A percentile compares a stretch with the other conserved stretches of the same genome.
Conservation (phyloP, 2,797 vertebrate genomes). For the Thamnophis elegans region DNA sequence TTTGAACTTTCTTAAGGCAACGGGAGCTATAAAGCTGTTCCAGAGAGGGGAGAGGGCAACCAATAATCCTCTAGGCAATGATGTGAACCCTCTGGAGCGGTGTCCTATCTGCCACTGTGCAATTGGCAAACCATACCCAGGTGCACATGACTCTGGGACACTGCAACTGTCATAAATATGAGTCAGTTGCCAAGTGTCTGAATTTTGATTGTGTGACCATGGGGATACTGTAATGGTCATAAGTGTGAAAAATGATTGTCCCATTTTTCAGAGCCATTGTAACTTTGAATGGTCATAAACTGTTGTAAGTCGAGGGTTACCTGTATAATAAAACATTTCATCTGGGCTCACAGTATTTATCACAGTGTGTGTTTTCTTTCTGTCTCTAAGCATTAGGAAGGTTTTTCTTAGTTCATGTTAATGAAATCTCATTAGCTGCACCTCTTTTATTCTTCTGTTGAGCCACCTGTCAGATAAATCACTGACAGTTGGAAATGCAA, state of each 20-base stretch:
- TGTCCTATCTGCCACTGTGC: too few species aligned
- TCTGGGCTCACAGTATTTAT: background rate
- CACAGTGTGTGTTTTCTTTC: background rate
- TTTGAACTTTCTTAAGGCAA: too few species aligned
- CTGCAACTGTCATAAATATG: background rate
- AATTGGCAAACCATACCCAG: too few species aligned
- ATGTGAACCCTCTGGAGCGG: too few species aligned
- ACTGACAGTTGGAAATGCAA: constrained; percentile 10
- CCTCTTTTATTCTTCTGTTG: constrained; percentile 2
- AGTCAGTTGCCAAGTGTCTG: background rate
- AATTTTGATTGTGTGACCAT: background rate
- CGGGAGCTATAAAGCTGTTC: too few species aligned
- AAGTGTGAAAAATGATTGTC: background rate
- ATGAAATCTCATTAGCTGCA: background rate
- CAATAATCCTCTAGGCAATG: too few species aligned
- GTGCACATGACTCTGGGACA: background rate
- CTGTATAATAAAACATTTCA: background rate
- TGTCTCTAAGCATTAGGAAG: background rate
- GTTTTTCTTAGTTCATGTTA: background rate
- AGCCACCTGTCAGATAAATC: constrained; percentile 14
- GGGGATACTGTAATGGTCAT: background rate
- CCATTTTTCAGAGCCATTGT: background rate
- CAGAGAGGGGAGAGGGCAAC: too few species aligned
- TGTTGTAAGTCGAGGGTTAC: background rate
- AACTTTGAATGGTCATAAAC: background rate